A percentile compares a stretch with the other conserved stretches of the same genome.
Evolutionary conservation across 1,140 invertebrate genomes (phyloP).

Genomic region (Asbolus verrucosus): DNA sequence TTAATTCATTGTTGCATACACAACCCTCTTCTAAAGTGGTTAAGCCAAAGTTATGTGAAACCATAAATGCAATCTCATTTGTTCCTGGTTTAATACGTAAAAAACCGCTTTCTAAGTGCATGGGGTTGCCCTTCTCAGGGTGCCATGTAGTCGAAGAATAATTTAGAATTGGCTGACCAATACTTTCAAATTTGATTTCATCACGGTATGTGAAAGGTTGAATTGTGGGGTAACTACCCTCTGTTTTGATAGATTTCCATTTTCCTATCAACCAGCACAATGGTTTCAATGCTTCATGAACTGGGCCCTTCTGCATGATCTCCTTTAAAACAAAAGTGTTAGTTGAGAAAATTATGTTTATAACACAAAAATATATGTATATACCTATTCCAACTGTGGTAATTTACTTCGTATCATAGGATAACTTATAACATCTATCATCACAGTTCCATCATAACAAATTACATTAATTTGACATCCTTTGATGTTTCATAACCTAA

Average conservation of each 20-base stretch:
- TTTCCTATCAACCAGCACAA: constrained; percentile 65
- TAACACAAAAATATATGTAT: no score
- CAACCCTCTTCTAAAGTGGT: constrained; percentile 71
- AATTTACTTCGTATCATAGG: no score
- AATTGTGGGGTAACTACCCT: constrained; percentile 73
- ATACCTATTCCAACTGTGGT: no score
- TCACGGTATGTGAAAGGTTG: constrained; percentile 72
- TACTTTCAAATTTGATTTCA: constrained; percentile 71
- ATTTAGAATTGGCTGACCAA: constrained; percentile 74
- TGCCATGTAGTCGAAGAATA: constrained; percentile 71
- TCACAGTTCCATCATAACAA: no score
- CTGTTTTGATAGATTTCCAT: constrained; percentile 70
- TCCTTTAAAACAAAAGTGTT: no score
- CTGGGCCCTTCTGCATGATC: no score
- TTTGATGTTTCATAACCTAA: no score
- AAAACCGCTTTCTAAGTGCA: constrained; percentile 77
- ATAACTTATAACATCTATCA: no score
- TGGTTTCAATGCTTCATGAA: constrained; percentile 16
- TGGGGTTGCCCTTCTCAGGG: constrained; percentile 68
- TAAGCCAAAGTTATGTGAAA: constrained; percentile 75
- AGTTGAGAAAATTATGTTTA: no score
- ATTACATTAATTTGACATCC: no score
- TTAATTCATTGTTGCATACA: constrained; percentile 59
- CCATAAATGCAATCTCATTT: constrained; percentile 70
- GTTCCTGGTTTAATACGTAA: constrained; percentile 71